Evolutionary conservation across 2,797 vertebrate genomes (phyloP), one percentile per base, ranked within the genome.

Genomic region (Anomalospiza imberbis): DNA sequence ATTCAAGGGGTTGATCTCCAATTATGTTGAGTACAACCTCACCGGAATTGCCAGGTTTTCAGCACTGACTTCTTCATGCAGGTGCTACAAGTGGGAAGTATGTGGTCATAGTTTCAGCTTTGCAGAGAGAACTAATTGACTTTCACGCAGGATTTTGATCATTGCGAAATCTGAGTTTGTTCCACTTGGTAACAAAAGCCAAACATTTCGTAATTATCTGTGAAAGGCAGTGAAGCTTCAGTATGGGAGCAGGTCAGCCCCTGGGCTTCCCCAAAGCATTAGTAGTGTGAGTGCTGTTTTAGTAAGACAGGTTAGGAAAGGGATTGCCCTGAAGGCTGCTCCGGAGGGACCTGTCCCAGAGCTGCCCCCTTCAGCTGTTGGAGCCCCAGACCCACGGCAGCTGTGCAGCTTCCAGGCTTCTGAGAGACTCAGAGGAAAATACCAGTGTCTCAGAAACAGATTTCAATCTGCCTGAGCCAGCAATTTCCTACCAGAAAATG

Each of bases 91-190:
- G 31, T 85, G 84, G 54, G 77, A 91, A 92, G 50, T 73, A 58
- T 82, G 91, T 25, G 25, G 31, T 89, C 93, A 82, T 53, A 92
- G 67, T 89, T 94, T 91, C 86, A 87, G 74, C 74, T 91, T 76
- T 76, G 34, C 53, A 67, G 53, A 85, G 63, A 83, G n/a, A 79
- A 34, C 32, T 78, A 86, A 76, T 26, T 79, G 73, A 66, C 88
- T 95, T 92, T 85, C 88, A 74, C 1, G 4, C 20, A 89, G 44
- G 65, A 92, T 95, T 91, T 89, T 76, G 71, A 19, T 89, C 65
- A 85, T 92, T 95, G 89, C 1, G 0, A 95, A 95, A 95, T 82
- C 67, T 89, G 93, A 55, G 20, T 44, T 92, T 79, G 47, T 74
- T 93, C 63, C 68, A 65, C 38, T 29, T 72, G 65, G 25, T 24